Evolutionary conservation across 2,888 invertebrate genomes (phyloP), one percentile per base, ranked within the genome.

Genomic region (Drosophila formosana): DNA sequence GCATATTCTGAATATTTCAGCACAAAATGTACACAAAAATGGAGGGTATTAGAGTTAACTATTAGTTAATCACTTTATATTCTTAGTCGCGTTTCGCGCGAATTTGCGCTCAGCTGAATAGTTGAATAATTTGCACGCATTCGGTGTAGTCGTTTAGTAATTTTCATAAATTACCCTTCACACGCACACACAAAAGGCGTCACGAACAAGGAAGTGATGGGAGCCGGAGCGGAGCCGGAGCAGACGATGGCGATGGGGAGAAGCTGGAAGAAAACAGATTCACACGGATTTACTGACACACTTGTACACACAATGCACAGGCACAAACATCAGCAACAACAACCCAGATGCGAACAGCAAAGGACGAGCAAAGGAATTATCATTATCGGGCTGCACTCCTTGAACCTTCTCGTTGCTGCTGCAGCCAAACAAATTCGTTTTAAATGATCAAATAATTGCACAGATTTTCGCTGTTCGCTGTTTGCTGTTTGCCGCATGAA

Each of bases 81-180:
- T n/a, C 4, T 37, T n/a, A 2, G 2, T 37, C 37, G n/a, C 37
- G 37, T n/a, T 37, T 30, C 18, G 28, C 23, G 62, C 6, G 18
- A 53, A 61, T 71, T 37, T 41, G 18, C 62, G 57, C 23, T 18
- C 37, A 50, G 41, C 68, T 68, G 69, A 58, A 68, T 74, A 68
- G 78, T 82, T n/a, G n/a, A n/a, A 85, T 78, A 69, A 89, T 89
- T 89, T 88, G 80, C 89, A 89, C 86, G 89, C 89, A 84, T 84
- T 84, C 63, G 63, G 67, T 67, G 76, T 69, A 66, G 72, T 80
- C 89, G 89, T 80, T 84, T 88, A 82, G 89, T 80, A 76, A 89
- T 85, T 84, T 89, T 84, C 88, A 89, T 84, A 82, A 89, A 84
- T 89, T 88, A 82, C 78, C 86, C 74, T 73, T 71, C 62, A 81